A percentile compares a stretch with the other conserved stretches of the same genome.
Evolutionary conservation across 2,113 vertebrate genomes (phyloP).

Genomic region (Corythaeola cristata): DNA sequence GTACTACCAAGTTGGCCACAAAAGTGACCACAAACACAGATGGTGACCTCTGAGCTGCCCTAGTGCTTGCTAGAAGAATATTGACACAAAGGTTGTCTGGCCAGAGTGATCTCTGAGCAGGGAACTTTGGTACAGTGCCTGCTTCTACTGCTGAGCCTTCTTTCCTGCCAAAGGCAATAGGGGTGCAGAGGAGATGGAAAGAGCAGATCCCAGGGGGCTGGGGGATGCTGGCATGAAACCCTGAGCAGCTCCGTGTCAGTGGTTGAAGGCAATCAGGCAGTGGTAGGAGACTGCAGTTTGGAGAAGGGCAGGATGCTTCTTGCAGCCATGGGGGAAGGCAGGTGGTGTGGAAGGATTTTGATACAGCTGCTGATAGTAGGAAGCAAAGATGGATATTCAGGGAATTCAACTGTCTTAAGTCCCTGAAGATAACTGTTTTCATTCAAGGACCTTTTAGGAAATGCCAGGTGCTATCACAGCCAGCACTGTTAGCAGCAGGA

Average conservation of each 20-base stretch:
- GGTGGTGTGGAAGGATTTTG: not conserved
- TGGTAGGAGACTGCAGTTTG: not conserved
- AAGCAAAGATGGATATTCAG: not conserved
- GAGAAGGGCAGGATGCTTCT: not conserved
- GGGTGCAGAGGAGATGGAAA: not conserved
- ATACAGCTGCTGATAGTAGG: not conserved
- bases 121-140: not conserved
- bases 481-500: not conserved
- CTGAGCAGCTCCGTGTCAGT: rapidly evolving
- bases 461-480: not conserved
- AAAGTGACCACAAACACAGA: not conserved
- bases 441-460: not conserved
- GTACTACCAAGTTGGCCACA: not conserved
- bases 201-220: not conserved
- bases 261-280: not conserved
- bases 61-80: not conserved
- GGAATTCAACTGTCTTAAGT: not conserved
- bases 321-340: not conserved
- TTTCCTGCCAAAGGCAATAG: not conserved
- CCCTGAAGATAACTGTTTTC: not conserved
- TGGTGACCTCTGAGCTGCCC: not conserved
- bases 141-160: not conserved
- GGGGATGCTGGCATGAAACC: not conserved
- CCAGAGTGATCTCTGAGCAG: not conserved
- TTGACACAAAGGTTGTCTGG: not conserved